phyloP scores from a whole-genome alignment of 2,888 invertebrate species.

The Spisula solida region DNA sequence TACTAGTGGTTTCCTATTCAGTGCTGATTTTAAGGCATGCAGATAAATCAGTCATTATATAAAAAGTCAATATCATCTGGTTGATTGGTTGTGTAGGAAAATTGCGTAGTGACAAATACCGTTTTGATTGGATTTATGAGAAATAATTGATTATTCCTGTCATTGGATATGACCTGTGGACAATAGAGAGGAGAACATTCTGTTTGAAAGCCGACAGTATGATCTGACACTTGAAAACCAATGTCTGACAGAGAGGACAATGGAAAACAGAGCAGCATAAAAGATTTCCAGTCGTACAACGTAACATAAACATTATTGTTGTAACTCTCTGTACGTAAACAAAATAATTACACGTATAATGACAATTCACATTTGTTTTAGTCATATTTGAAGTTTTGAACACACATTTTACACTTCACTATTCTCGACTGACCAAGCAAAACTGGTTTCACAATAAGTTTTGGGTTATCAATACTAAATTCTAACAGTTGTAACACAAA shows the following conservation, averaged over 20 bases:
- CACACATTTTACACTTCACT: not conserved
- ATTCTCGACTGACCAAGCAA: no score
- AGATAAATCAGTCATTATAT: not conserved
- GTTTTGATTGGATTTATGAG: not conserved
- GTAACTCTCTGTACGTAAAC: no score
- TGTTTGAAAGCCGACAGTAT: not conserved
- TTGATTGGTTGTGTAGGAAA: not conserved
- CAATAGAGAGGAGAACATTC: not conserved
- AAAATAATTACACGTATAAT: no score
- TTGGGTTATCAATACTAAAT: no score
- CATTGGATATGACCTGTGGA: not conserved
- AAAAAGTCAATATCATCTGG: not conserved
- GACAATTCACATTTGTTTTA: not conserved
- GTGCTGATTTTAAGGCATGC: not conserved
- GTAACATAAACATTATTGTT: no score
- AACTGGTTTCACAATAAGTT: no score
- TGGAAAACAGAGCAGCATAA: not conserved
- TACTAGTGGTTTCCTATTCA: conserved; percentile 15
- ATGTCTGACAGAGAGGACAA: not conserved
- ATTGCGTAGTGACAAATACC: conserved; percentile 17
- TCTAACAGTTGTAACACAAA: no score
- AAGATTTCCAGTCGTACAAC: no score
- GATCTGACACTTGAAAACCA: not conserved
- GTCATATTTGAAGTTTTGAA: not conserved
- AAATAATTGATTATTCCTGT: conserved; percentile 2